Conservation (phyloP, 2,888 invertebrate species). For the Autographa gamma region DNA sequence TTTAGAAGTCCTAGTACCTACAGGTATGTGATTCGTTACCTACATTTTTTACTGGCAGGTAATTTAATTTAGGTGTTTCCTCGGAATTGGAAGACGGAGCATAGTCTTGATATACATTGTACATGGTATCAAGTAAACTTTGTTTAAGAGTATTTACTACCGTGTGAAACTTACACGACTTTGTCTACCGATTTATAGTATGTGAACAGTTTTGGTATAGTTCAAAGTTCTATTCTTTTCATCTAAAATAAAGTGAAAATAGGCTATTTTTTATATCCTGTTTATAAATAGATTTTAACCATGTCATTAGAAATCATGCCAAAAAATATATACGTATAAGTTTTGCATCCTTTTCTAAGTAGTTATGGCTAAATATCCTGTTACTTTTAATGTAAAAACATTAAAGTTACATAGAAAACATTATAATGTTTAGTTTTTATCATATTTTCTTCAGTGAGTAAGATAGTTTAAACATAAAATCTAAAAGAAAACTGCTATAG, state of each 20-base stretch:
- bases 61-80: constrained; percentile 4
- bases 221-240: background rate
- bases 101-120: background rate
- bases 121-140: background rate
- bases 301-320: too few relatives aligned
- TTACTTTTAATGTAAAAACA: too few relatives aligned
- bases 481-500: too few relatives aligned
- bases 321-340: too few relatives aligned
- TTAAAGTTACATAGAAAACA: too few relatives aligned
- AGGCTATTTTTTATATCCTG: background rate
- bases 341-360: too few relatives aligned
- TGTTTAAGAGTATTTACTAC: constrained; percentile 4
- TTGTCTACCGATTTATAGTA: background rate
- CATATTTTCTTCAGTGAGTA: too few relatives aligned
- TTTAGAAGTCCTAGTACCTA: background rate
- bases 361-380: too few relatives aligned
- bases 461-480: too few relatives aligned
- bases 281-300: too few relatives aligned
- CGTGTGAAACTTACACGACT: background rate
- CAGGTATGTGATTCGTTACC: background rate
- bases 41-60: background rate
- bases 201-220: too few relatives aligned
- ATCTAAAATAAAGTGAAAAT: background rate
- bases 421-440: too few relatives aligned
- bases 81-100: background rate